A percentile compares a stretch with the other conserved stretches of the same genome.
phyloP scores from a whole-genome alignment of 2,113 vertebrate genomes.

The Puntigrus tetrazona region DNA sequence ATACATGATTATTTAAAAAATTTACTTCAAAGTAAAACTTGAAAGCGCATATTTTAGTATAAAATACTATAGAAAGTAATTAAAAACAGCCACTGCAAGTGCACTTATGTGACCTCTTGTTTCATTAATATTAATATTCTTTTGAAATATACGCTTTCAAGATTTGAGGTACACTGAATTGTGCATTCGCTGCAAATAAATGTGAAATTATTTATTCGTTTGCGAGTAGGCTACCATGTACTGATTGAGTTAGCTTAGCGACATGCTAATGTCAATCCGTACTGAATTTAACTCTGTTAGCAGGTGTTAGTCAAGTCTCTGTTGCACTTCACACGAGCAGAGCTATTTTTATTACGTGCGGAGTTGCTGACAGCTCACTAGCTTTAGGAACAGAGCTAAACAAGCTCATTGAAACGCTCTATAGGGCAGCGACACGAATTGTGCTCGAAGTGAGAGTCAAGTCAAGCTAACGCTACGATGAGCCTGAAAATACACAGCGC shows the following conservation, averaged over 20 bases:
- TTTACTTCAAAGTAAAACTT: background rate
- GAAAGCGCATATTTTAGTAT: too few species aligned
- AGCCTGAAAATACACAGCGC: background rate
- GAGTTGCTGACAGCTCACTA: constrained; percentile 13
- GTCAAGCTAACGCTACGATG: background rate
- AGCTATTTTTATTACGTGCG: background rate
- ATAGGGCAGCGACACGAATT: background rate
- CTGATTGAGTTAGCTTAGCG: background rate
- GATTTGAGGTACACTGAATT: background rate
- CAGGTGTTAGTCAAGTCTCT: background rate
- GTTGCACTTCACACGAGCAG: background rate
- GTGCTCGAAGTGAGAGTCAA: background rate
- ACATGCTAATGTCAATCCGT: background rate
- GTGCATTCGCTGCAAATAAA: background rate
- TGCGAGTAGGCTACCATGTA: background rate
- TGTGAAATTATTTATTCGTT: background rate
- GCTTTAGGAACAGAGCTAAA: background rate
- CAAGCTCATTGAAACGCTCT: background rate
- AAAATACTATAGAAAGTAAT: too few species aligned
- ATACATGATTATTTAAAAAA: too few species aligned
- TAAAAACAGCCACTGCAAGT: too few species aligned
- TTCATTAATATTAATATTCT: background rate
- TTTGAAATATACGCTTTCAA: background rate
- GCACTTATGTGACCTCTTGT: too few species aligned
- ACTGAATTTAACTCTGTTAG: background rate